These are phyloP conservation scores for Apis florea DNA, from an alignment of 1,140 invertebrate species.

Conservation along the genomic window DNA sequence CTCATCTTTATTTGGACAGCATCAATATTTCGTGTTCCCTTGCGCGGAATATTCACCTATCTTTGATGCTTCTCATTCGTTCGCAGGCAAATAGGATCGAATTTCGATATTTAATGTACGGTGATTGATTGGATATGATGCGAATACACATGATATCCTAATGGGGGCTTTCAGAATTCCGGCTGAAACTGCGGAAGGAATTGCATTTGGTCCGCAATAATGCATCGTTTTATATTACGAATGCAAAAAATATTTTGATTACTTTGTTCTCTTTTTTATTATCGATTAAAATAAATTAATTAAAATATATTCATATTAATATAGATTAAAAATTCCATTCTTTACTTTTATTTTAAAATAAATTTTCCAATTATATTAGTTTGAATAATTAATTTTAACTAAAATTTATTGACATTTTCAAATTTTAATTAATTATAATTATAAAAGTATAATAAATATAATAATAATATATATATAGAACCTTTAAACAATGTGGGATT, in stretches of 20 bases:
- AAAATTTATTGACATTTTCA: no score
- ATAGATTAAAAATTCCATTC: no score
- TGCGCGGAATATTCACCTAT: constrained; percentile 21
- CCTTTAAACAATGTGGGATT: no score
- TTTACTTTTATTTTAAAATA: no score
- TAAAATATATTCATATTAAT: no score
- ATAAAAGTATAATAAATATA: no score
- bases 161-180: constrained; percentile 62
- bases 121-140: constrained; percentile 70
- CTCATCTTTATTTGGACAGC: constrained; percentile 53
- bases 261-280: no score
- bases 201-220: constrained; percentile 20
- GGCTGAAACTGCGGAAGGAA: neutral
- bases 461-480: no score
- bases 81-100: constrained; percentile 71
- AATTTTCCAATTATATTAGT: no score
- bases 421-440: no score
- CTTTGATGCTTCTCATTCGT: constrained; percentile 16
- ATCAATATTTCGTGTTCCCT: constrained; percentile 25
- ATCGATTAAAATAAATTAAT: no score
- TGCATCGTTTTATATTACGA: neutral
- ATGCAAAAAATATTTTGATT: neutral
- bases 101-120: constrained; percentile 66
- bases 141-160: constrained; percentile 67
- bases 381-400: no score